Conservation (phyloP, 2,113 vertebrate species). For the Corydoras sp. region DNA sequence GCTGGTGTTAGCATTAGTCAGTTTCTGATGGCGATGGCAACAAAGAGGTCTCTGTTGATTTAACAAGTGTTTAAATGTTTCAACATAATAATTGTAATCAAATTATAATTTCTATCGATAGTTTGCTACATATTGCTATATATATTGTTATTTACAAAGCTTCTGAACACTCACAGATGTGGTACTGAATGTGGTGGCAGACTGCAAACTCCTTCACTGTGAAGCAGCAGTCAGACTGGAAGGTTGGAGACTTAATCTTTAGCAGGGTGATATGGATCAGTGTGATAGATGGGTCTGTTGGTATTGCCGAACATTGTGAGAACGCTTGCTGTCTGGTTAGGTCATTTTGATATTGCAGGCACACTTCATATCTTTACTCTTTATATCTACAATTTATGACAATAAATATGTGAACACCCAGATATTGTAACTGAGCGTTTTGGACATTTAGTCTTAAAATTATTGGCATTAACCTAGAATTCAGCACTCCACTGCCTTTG, state of each 20-base stretch:
- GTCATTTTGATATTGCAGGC: too few species aligned
- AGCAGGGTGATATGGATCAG: constrained; percentile 57
- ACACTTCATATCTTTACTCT: too few species aligned
- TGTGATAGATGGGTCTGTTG: constrained; percentile 58
- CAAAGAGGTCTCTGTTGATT: not conserved
- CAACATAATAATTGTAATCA: too few species aligned
- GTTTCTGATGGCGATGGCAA: too few species aligned
- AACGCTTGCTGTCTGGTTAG: constrained; percentile 49
- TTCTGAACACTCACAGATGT: not conserved
- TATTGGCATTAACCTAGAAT: too few species aligned
- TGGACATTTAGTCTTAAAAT: too few species aligned
- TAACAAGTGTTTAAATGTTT: not conserved
- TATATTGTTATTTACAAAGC: not conserved
- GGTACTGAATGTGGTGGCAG: not conserved
- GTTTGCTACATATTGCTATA: not conserved
- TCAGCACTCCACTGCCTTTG: too few species aligned
- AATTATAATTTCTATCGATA: too few species aligned
- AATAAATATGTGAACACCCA: too few species aligned
- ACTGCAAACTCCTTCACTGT: constrained; percentile 3
- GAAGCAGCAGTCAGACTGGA: constrained; percentile 27
- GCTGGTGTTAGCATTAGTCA: too few species aligned
- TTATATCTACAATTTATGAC: too few species aligned
- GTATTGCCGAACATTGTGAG: constrained; percentile 57
- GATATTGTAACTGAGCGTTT: too few species aligned
- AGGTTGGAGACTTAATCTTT: constrained; percentile 57